Conservation (phyloP, 2,113 vertebrate genomes). For the Platysternon megacephalum region DNA sequence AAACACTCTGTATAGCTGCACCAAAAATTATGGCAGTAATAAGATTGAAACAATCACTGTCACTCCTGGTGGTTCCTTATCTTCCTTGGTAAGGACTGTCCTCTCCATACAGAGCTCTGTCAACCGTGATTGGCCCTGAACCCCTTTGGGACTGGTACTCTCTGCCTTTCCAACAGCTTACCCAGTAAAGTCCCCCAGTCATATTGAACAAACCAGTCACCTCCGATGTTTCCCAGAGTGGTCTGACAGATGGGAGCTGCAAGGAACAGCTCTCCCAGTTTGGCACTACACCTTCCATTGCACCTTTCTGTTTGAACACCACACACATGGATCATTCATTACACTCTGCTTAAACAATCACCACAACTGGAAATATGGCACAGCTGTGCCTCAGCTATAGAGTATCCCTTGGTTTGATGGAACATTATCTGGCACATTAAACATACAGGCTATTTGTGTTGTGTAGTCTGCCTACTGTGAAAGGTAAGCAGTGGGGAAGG, state of each 20-base stretch:
- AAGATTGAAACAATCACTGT: background rate
- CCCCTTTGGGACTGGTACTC: background rate
- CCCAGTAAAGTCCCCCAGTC: background rate
- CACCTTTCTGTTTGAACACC: background rate
- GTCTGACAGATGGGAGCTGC: background rate
- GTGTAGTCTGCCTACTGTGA: background rate
- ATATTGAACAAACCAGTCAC: background rate
- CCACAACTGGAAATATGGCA: background rate
- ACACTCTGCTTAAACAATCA: background rate
- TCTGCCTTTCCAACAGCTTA: background rate
- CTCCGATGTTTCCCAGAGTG: background rate
- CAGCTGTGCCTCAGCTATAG: too few species aligned
- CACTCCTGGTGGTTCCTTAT: too few species aligned
- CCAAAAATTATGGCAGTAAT: background rate
- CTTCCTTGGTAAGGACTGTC: background rate
- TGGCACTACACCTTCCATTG: background rate
- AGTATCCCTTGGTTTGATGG: too few species aligned
- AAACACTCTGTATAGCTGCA: background rate
- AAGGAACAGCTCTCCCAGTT: background rate
- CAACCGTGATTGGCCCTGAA: background rate
- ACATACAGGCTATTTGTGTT: background rate
- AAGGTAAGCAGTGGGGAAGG: background rate
- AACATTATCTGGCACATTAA: too few species aligned
- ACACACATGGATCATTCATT: background rate
- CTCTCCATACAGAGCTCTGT: background rate